Conservation (phyloP, 2,888 invertebrate genomes). For the Drosophila borealis region DNA sequence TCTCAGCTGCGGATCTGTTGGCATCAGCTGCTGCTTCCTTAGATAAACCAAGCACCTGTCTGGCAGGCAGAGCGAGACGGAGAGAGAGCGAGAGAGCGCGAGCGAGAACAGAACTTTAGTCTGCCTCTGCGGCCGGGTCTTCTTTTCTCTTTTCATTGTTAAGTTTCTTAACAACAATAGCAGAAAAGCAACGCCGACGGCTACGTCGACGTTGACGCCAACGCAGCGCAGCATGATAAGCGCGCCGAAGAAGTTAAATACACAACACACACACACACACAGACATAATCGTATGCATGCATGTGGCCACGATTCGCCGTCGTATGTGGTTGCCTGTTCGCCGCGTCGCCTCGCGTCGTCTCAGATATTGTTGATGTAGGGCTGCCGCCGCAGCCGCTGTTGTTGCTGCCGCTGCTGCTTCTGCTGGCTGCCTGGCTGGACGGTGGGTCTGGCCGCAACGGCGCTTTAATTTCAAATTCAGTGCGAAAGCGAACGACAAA, state of each 20-base stretch:
- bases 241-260: conserved; percentile 46
- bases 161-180: conserved; percentile 57
- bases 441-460: conserved; percentile 58
- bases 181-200: conserved; percentile 22
- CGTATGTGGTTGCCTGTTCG: conserved; percentile 19
- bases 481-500: conserved; percentile 69
- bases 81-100: not conserved
- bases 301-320: conserved; percentile 36
- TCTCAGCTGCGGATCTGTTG: conserved; percentile 33
- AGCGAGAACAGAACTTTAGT: conserved; percentile 6
- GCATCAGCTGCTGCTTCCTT: conserved; percentile 40
- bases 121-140: conserved; percentile 11
- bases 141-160: conserved; percentile 55
- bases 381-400: conserved; percentile 17
- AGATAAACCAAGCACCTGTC: conserved; percentile 27
- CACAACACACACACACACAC: conserved; percentile 1
- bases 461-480: conserved; percentile 67
- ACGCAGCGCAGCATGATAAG: conserved; percentile 56
- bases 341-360: conserved; percentile 36
- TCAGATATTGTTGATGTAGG: conserved; percentile 57
- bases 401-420: conserved; percentile 13
- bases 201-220: conserved; percentile 40
- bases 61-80: not conserved
- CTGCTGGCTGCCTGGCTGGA: conserved; percentile 37
- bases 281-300: conserved; percentile 26